phyloP scores from a whole-genome alignment of 2,888 invertebrate species.

The Stramonita haemastoma region DNA sequence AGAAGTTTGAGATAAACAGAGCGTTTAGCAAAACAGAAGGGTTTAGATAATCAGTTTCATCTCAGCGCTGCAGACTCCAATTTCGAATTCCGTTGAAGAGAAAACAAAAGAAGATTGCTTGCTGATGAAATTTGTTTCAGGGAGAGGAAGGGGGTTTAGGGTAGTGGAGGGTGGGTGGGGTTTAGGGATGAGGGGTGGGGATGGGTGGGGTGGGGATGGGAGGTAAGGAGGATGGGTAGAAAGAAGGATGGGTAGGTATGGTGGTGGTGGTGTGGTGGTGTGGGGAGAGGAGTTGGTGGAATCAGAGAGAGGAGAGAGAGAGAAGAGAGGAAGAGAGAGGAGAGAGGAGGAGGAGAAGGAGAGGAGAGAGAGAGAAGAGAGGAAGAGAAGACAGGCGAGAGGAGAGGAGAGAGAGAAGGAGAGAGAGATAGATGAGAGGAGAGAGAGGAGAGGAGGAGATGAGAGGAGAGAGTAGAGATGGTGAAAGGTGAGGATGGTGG shows the following conservation, averaged over 20 bases:
- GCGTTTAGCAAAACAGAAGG: neutral
- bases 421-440: neutral
- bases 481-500: too few species aligned
- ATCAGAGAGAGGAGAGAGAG: neutral
- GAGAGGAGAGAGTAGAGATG: neutral
- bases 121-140: neutral
- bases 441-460: neutral
- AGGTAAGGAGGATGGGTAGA: neutral
- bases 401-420: neutral
- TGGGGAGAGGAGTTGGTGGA: neutral
- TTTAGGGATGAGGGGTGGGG: too few species aligned
- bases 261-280: neutral
- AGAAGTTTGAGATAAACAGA: conserved; percentile 6
- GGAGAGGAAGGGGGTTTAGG: neutral
- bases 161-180: neutral
- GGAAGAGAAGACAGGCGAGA: neutral
- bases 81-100: conserved; percentile 7
- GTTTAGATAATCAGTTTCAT: conserved; percentile 10
- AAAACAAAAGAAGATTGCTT: conserved; percentile 10
- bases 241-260: too few species aligned
- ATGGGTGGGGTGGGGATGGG: neutral
- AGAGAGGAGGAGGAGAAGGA: neutral
- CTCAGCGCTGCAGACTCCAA: neutral
- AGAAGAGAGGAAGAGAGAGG: neutral
- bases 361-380: neutral